A percentile compares a stretch with the other conserved stretches of the same genome.
These are phyloP conservation scores for Drosophila ochracea DNA, from an alignment of 2,888 invertebrate genomes.

Conservation along the genomic window DNA sequence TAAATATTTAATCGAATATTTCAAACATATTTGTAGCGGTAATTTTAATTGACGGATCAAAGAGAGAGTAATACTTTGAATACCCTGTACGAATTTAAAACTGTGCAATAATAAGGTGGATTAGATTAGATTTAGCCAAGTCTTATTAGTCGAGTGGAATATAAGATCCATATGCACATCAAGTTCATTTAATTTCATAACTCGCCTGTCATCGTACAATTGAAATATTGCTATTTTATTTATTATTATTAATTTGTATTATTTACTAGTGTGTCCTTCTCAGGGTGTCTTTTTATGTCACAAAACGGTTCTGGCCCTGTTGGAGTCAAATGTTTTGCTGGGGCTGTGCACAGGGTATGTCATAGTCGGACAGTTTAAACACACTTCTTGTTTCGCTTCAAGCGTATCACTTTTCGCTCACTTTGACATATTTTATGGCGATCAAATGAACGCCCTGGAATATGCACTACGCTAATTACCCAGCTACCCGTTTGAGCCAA, in stretches of 20 bases:
- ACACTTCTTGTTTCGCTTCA: too few species aligned
- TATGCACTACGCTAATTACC: constrained; percentile 42
- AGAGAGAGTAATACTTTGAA: background rate
- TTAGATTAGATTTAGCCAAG: background rate
- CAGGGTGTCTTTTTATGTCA: background rate
- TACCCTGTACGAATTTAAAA: background rate
- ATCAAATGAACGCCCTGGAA: constrained; percentile 1
- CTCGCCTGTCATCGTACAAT: background rate
- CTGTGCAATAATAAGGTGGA: background rate
- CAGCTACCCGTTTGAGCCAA: constrained; percentile 21
- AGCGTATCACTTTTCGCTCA: background rate
- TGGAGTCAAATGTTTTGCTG: background rate
- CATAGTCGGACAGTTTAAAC: too few species aligned
- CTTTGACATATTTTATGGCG: background rate
- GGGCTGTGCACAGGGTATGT: too few species aligned
- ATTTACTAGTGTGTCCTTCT: background rate
- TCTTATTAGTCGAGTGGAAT: background rate
- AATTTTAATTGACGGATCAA: background rate
- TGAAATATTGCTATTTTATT: background rate
- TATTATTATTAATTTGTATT: background rate
- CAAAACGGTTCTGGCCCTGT: background rate
- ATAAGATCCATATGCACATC: background rate
- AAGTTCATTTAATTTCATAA: background rate
- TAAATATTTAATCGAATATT: background rate
- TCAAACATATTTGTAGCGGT: background rate